Base-by-base conservation (phyloP, 2,113 vertebrate genomes). In the Eleginops maclovinus region DNA sequence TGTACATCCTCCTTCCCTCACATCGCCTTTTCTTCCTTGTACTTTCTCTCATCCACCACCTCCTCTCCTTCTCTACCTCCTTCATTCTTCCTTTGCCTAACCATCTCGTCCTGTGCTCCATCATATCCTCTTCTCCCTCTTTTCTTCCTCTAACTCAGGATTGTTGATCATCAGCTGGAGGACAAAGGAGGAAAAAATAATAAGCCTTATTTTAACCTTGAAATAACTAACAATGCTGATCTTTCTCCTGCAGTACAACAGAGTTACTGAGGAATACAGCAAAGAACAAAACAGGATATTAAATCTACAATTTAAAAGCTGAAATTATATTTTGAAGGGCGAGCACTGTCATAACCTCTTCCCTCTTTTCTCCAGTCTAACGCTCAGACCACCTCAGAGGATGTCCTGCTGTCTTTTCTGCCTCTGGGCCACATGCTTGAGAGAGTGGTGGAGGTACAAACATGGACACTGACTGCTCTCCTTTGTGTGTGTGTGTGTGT, bases 371-470 rank as follows among this genome's bases (percentile, higher is more conserved):
- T 88, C 44, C 74, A 84, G 82, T 84, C 72, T 1, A 50, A 26
- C 1, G 5, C 17, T 70, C 31, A 50, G 61, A 80, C 77, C 51
- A 55, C 59, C 21, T 28, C 75, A 28, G 76, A 64, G 1, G 84
- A 91, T 26, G 72, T 81, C 28, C 58, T 87, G 71, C 26, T 88
- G 55, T 89, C 83, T 69, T 87, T 81, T 71, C 80, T 89, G 43
- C 87, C 81, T 74, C 77, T 88, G 62, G 80, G 83, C 36, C 82
- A 88, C 77, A 87, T 79, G 79, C 73, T 88, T 62, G 87, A 83
- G 72, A 74, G 83, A n/a, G 78, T 77, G 77, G 61, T 80, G 50
- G 75, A 76, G 85, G 81, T 84, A 87, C 59, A 56, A 9, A 49
- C n/a, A 26, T 51, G 14, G 75, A 75, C 58, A 31, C 44, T 76